phyloP scores from a whole-genome alignment of 2,113 vertebrate species.

The Gnathonemus longibarbis region DNA sequence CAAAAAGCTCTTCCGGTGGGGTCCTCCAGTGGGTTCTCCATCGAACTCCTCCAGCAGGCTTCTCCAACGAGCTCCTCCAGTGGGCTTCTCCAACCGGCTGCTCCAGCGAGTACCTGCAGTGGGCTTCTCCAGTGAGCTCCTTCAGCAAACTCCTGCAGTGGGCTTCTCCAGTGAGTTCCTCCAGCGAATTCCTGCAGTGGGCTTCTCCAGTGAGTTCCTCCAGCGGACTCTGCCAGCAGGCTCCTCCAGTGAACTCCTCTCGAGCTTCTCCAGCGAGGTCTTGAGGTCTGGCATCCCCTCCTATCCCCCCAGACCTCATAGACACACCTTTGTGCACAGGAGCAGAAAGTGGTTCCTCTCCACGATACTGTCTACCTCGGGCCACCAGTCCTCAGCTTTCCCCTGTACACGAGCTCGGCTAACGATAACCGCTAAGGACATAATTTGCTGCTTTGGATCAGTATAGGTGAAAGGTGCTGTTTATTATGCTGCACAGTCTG shows the following conservation, averaged over 20 bases:
- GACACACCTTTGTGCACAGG: slow-evolving; percentile 17
- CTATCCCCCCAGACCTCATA: background rate
- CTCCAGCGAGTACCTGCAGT: background rate
- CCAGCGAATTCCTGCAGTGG: background rate
- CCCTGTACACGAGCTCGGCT: slow-evolving; percentile 30
- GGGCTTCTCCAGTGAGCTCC: background rate
- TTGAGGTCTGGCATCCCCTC: background rate
- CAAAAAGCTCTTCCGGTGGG: background rate
- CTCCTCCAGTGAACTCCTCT: no score
- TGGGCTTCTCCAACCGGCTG: background rate
- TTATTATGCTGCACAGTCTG: background rate
- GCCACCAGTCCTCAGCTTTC: slow-evolving; percentile 23
- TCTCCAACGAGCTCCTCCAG: background rate
- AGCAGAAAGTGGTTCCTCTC: background rate
- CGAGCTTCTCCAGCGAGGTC: background rate
- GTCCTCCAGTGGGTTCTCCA: background rate
- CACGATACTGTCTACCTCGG: no score
- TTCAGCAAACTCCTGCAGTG: background rate
- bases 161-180: background rate
- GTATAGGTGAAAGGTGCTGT: background rate
- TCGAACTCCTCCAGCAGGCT: background rate
- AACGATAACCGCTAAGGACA: slow-evolving; percentile 56
- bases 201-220: background rate
- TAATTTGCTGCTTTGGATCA: slow-evolving; percentile 43
- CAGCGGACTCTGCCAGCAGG: no score